These are phyloP conservation scores for Hirtodrosophila confusa DNA, from an alignment of 2,888 invertebrate genomes.

Conservation along the genomic window DNA sequence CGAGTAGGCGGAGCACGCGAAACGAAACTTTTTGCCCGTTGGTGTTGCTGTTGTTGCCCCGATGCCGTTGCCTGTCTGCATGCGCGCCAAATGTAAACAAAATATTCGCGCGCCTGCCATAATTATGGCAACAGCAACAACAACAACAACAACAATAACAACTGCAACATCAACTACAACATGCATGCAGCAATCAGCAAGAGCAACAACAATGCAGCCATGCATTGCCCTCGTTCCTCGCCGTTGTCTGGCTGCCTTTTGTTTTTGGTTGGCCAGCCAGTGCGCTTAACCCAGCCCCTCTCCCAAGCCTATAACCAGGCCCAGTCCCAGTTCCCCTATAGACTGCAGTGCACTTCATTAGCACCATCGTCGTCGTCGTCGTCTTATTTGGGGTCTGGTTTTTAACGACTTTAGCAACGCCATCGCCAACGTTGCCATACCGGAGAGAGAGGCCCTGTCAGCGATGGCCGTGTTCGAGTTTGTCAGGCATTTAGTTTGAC, in stretches of 20 bases:
- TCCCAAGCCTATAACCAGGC: conserved; percentile 1
- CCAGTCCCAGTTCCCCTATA: conserved; percentile 4
- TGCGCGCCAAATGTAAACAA: conserved; percentile 80
- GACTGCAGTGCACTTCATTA: conserved; percentile 71
- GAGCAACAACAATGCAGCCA: conserved; percentile 51
- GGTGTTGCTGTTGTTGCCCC: conserved; percentile 21
- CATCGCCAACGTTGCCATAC: conserved; percentile 24
- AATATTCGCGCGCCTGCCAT: conserved; percentile 81
- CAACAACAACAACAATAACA: conserved; percentile 31
- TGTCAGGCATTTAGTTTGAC: conserved; percentile 23
- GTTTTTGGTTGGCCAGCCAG: conserved; percentile 75
- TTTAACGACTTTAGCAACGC: conserved; percentile 54
- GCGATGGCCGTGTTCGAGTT: conserved; percentile 6
- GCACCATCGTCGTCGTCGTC: conserved; percentile 58
- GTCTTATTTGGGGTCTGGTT: conserved; percentile 50
- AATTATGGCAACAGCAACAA: conserved; percentile 72
- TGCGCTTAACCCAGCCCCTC: conserved; percentile 61
- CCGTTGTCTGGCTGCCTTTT: conserved; percentile 50
- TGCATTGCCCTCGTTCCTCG: conserved; percentile 56
- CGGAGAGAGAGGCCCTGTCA: conserved; percentile 5
- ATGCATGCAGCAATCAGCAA: conserved; percentile 37
- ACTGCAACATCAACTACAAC: conserved; percentile 32
- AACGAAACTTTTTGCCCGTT: conserved; percentile 59
- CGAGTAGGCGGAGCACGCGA: conserved; percentile 79
- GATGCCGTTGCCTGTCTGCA: conserved; percentile 64